phyloP scores from a whole-genome alignment of 2,888 invertebrate species.

The Orchesella flavescens region DNA sequence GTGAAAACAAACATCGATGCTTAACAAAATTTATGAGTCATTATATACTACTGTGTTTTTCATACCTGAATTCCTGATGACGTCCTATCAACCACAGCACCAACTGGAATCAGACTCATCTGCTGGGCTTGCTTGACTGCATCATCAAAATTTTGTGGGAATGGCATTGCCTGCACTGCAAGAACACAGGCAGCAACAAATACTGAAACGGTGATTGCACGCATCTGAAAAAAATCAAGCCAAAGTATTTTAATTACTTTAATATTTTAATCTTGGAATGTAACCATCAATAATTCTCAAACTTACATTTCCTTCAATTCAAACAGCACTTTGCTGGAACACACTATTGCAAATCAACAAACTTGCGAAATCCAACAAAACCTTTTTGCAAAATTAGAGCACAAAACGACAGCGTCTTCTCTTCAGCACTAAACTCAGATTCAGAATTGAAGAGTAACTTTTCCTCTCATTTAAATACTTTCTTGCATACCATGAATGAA shows the following conservation, averaged over 20 bases:
- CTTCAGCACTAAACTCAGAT: conserved; percentile 50
- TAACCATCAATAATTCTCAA: neutral
- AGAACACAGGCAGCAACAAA: neutral
- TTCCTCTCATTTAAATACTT: conserved; percentile 63
- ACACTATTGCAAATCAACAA: neutral
- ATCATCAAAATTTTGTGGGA: conserved; percentile 63
- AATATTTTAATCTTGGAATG: neutral
- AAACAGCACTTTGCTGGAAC: neutral
- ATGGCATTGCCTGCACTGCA: conserved; percentile 45
- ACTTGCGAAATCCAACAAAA: too few relatives aligned
- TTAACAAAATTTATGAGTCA: neutral
- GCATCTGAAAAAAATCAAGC: conserved; percentile 31
- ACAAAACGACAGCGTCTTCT: conserved; percentile 16
- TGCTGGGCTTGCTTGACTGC: conserved; percentile 65
- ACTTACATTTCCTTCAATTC: neutral
- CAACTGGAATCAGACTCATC: conserved; percentile 65
- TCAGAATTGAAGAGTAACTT: conserved; percentile 61
- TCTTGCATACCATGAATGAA: conserved; percentile 18
- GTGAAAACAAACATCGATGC: neutral
- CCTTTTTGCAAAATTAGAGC: neutral
- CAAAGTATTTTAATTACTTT: neutral
- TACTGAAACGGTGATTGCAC: conserved; percentile 10
- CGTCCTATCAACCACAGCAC: conserved; percentile 64
- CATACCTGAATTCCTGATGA: conserved; percentile 62
- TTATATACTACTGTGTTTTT: neutral